These are phyloP conservation scores for Cepphus grylle DNA, from an alignment of 2,113 vertebrate genomes.

Conservation along the genomic window DNA sequence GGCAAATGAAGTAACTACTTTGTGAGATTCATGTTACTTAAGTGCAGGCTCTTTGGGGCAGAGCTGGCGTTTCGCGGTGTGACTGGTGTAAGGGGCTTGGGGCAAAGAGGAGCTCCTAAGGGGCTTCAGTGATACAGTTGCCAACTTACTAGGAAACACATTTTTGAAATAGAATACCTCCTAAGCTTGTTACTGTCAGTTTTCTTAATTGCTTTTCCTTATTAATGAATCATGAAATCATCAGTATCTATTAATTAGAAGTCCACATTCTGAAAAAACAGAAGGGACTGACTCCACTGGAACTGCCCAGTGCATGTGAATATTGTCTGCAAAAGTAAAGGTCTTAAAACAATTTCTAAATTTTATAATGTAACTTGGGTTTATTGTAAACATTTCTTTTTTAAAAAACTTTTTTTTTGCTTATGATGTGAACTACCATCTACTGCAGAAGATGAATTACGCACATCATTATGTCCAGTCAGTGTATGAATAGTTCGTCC, in stretches of 20 bases:
- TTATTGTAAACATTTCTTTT: background rate
- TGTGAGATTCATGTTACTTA: background rate
- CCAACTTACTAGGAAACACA: background rate
- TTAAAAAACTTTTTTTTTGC: background rate
- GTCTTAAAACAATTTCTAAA: background rate
- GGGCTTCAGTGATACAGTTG: background rate
- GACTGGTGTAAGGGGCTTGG: background rate
- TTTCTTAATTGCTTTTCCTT: background rate
- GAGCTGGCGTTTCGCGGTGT: background rate
- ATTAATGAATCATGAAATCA: background rate
- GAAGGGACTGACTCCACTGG: background rate
- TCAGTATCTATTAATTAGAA: background rate
- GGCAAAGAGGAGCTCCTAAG: background rate
- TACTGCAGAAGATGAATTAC: background rate
- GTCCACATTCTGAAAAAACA: background rate
- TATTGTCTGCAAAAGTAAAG: background rate
- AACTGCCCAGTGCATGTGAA: background rate
- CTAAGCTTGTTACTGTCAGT: background rate
- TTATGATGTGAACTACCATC: background rate
- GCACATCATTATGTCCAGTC: background rate
- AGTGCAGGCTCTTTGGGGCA: background rate
- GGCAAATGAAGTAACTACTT: background rate
- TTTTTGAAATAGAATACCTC: background rate
- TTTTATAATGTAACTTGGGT: background rate
- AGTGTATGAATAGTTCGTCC: background rate